phyloP scores from a whole-genome alignment of 2,888 invertebrate species.

The Stenchaetothrips biformis region DNA sequence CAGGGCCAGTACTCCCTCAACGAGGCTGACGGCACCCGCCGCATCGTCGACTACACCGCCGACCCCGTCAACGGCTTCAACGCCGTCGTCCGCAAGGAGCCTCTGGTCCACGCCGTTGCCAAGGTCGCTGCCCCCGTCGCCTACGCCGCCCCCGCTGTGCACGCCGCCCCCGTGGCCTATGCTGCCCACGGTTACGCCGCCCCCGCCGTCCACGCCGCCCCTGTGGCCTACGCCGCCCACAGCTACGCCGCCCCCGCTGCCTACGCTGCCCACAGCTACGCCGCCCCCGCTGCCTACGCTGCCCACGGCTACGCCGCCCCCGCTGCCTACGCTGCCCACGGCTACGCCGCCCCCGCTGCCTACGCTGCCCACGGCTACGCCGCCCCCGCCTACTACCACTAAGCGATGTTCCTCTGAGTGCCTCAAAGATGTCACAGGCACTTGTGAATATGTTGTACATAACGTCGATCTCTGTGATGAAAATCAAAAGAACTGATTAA shows the following conservation, averaged over 20 bases:
- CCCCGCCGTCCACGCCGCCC: not conserved
- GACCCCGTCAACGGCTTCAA: slow-evolving; percentile 22
- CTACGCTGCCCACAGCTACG: not conserved
- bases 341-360: not conserved
- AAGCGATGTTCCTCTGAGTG: not conserved
- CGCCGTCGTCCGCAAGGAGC: slow-evolving; percentile 18
- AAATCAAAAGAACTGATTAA: not conserved
- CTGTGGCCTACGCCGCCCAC: slow-evolving; percentile 2
- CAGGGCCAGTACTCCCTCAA: slow-evolving; percentile 52
- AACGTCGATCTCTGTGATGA: not conserved
- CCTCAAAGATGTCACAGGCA: not conserved
- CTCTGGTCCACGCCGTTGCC: not conserved
- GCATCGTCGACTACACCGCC: slow-evolving; percentile 13
- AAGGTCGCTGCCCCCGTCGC: not conserved
- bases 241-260: not conserved
- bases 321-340: not conserved
- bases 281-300: no score
- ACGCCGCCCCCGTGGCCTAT: slow-evolving; percentile 4
- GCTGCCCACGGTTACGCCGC: not conserved
- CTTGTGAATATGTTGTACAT: not conserved
- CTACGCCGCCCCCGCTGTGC: not conserved
- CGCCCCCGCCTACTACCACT: slow-evolving; percentile 9
- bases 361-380: not conserved
- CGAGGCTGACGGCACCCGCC: slow-evolving; percentile 16
- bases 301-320: not conserved